A percentile compares a stretch with the other conserved stretches of the same genome.
Conservation (phyloP, 1,140 invertebrate species). For the Anoplophora glabripennis region DNA sequence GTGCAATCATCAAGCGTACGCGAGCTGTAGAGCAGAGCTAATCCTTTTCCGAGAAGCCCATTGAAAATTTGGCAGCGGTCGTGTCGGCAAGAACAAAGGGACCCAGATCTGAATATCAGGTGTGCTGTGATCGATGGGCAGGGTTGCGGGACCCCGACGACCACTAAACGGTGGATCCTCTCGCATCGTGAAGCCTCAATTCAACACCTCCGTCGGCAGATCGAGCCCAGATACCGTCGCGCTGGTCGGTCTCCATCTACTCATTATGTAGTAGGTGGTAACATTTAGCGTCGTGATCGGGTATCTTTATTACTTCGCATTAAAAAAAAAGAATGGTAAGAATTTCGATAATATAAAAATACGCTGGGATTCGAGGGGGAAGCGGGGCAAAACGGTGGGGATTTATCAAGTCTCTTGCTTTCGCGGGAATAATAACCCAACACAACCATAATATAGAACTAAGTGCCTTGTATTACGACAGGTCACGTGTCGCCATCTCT, state of each 20-base stretch:
- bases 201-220: constrained; percentile 40
- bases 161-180: constrained; percentile 38
- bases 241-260: constrained; percentile 2
- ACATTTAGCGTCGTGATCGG: constrained; percentile 10
- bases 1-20: too few species aligned
- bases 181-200: constrained; percentile 39
- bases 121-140: constrained; percentile 41
- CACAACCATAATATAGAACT: too few species aligned
- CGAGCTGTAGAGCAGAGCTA: too few species aligned
- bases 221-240: constrained; percentile 31
- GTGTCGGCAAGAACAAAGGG: constrained; percentile 27
- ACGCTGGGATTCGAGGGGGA: too few species aligned
- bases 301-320: constrained; percentile 7
- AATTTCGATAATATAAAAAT: too few species aligned
- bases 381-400: too few species aligned
- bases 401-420: too few species aligned
- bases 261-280: constrained; percentile 38
- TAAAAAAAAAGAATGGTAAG: background rate
- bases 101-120: constrained; percentile 41
- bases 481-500: too few species aligned
- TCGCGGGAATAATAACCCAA: too few species aligned
- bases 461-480: too few species aligned
- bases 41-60: too few species aligned
- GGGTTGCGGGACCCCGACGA: constrained; percentile 26
- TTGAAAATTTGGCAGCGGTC: too few species aligned